phyloP scores from a whole-genome alignment of 2,113 vertebrate species.

The Chrysochloris asiatica region DNA sequence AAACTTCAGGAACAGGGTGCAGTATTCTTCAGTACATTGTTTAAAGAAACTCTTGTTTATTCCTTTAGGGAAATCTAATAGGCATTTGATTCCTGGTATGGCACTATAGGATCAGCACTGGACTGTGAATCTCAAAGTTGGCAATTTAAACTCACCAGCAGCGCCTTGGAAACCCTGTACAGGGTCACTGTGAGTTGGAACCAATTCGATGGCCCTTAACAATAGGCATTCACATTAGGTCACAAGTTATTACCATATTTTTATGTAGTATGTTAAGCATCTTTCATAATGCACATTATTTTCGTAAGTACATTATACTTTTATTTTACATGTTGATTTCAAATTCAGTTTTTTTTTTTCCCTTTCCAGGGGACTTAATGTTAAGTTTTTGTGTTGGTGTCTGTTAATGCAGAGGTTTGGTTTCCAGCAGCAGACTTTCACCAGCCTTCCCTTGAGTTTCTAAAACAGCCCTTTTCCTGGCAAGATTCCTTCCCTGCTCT shows the following conservation, averaged over 20 bases:
- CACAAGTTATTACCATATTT: not conserved
- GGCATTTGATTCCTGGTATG: no score
- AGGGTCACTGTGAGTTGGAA: no score
- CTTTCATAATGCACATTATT: not conserved
- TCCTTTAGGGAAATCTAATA: slow-evolving; percentile 57
- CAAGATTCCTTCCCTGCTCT: not conserved
- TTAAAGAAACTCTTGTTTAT: slow-evolving; percentile 30
- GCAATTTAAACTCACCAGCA: no score
- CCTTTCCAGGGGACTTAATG: not conserved
- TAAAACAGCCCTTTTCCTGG: not conserved
- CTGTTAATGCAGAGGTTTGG: not conserved
- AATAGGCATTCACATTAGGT: not conserved
- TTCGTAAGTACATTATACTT: not conserved
- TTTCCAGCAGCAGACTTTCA: not conserved
- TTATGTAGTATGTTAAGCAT: not conserved
- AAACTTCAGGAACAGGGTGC: slow-evolving; percentile 45
- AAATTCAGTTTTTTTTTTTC: no score
- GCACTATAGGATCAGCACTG: no score
- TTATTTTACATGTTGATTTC: not conserved
- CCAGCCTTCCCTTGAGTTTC: not conserved
- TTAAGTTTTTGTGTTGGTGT: not conserved
- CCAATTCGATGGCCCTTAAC: no score
- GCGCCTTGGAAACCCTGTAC: no score
- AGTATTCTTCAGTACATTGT: not conserved
- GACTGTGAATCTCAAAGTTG: no score